Conservation (phyloP, 2,888 invertebrate species). For the Carabus problematicus region DNA sequence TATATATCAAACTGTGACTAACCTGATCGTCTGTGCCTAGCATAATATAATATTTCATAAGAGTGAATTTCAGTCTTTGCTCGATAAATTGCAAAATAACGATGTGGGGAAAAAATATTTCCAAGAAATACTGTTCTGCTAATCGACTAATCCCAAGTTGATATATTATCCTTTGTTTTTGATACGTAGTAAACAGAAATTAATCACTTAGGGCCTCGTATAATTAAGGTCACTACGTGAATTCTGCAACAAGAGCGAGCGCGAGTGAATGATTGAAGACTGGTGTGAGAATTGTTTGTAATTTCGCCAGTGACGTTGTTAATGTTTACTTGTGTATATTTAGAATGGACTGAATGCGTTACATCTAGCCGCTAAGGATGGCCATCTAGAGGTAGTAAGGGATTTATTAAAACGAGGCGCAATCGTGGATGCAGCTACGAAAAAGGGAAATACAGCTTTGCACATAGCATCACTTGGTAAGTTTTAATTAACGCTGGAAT, state of each 20-base stretch:
- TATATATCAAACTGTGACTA: too few relatives aligned
- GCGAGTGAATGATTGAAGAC: conserved; percentile 1
- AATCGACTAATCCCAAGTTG: background rate
- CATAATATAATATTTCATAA: conserved; percentile 3
- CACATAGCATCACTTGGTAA: conserved; percentile 90
- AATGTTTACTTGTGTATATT: conserved; percentile 49
- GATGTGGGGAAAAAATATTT: background rate
- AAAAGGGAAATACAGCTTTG: conserved; percentile 95
- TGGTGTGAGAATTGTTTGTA: conserved; percentile 1
- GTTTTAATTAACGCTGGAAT: background rate
- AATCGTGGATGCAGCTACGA: conserved; percentile 93
- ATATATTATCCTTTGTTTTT: conserved; percentile 5
- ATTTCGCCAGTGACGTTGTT: conserved; percentile 28
- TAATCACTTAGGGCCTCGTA: too few relatives aligned
- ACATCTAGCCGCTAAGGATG: conserved; percentile 97
- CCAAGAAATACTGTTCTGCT: background rate
- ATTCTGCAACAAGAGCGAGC: too few relatives aligned
- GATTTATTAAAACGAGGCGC: conserved; percentile 91
- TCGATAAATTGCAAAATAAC: background rate
- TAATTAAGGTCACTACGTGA: too few relatives aligned
- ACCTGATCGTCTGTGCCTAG: too few relatives aligned
- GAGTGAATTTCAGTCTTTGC: background rate
- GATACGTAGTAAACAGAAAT: too few relatives aligned
- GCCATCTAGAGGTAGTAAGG: conserved; percentile 90
- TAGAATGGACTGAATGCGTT: conserved; percentile 97